Evolutionary conservation across 2,797 vertebrate species (phyloP), one percentile per base, ranked within the genome.

Genomic region (Aplochiton taeniatus): DNA sequence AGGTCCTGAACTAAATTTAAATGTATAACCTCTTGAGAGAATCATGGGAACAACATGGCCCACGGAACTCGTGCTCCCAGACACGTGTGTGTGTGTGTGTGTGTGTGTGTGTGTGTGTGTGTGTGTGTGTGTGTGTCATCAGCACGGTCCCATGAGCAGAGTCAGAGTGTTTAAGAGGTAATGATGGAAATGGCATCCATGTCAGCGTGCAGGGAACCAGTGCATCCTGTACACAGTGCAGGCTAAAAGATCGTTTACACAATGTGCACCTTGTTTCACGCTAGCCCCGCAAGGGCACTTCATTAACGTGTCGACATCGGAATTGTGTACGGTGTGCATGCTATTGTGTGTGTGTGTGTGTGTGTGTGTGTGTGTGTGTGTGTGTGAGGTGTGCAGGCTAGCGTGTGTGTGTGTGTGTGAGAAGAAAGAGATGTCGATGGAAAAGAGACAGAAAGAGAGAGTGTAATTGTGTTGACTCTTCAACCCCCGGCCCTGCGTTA

Each of bases 1-100:
- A 78, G 86, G 78, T 83, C 76, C 68, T 65, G 80, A 82, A 75
- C 76, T 64, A 72, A 84, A 75, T 83, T 80, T 76, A 83, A 70
- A 76, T 74, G 71, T 79, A 74, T 84, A 74, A 71, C 72, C 66
- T 70, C 54, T 31, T 0, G 4, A 56, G 58, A 50, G 80, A 73
- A 81, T 67, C 59, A 72, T 19, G 60, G 52, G 13, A 41, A 65
- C 62, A 44, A 59, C 41, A 65, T 63, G 64, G 57, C 19, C 44
- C 80, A 77, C 63, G 68, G 64, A 69, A 58, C 43, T 42, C 81
- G 77, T 65, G 68, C 76, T 74, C 47, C 14, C 19, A 9, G 4
- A 11, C 55, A 76, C 78, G 18, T 42, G 20, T 16, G 58, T 13
- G 43, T 73, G 67, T 44, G 68, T 80, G 31, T 79, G 19, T 43